phyloP scores from a whole-genome alignment of 1,140 invertebrate species.

The Micrasema minimum region DNA sequence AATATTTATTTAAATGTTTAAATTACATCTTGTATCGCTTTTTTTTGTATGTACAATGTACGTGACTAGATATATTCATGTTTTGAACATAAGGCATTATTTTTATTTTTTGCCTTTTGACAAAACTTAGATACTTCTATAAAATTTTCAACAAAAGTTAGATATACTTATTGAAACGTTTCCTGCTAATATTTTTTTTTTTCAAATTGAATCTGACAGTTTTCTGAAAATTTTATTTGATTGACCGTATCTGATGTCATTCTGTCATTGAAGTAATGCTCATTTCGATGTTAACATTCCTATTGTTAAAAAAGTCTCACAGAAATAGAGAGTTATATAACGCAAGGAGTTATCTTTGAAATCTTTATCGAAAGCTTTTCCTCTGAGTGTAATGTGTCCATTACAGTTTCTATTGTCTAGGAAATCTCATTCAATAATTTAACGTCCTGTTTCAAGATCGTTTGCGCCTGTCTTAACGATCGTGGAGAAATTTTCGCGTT shows the following conservation, averaged over 20 bases:
- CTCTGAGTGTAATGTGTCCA: background rate
- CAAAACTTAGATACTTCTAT: too few relatives aligned
- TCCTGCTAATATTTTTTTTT: too few relatives aligned
- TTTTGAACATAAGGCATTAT: too few relatives aligned
- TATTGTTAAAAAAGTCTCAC: background rate
- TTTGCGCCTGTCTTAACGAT: slow-evolving; percentile 2
- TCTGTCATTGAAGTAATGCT: background rate
- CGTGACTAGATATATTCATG: too few relatives aligned
- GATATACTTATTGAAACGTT: too few relatives aligned
- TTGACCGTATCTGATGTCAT: background rate
- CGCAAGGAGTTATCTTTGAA: slow-evolving; percentile 3
- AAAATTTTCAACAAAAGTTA: too few relatives aligned
- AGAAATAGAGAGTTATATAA: background rate
- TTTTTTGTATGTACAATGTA: too few relatives aligned
- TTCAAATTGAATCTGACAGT: too few relatives aligned
- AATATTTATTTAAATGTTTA: too few relatives aligned
- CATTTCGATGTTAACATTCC: background rate
- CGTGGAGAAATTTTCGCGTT: background rate
- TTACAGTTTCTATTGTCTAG: background rate
- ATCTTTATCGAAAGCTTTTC: background rate
- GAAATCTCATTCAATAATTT: slow-evolving; percentile 1
- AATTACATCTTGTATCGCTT: too few relatives aligned
- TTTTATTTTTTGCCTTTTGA: too few relatives aligned
- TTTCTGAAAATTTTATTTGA: too few relatives aligned
- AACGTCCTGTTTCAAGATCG: background rate